Evolutionary conservation across 2,888 invertebrate genomes (phyloP), one percentile per base, ranked within the genome.

Genomic region (Cybosia mesomella): DNA sequence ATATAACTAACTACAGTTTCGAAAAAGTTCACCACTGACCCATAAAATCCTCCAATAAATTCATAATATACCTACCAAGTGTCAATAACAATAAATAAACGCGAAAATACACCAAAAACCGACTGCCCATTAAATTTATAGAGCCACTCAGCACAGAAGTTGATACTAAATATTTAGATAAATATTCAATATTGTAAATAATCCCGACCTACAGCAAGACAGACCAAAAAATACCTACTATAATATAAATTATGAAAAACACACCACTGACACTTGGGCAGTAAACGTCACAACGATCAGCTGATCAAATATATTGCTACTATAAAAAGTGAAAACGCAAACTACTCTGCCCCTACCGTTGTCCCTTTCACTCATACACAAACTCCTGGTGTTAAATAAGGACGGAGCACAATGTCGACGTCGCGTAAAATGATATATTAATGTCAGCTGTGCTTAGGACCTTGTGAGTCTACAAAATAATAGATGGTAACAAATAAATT

Each of bases 281-380:
- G 90, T 94, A 93, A 94, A 94, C 92, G 95, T 94, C 94, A 93
- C 89, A 87, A 82, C 93, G 95, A 95, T 95, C 95, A 95, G 94
- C 95, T 95, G 95, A 94, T 94, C 94, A 94, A 94, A 94, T 94
- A 95, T 93, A 95, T 94, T 92, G 92, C 94, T 93, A 92, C 94
- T 94, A 94, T 94, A 95, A 95, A 95, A 94, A 95, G 94, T 94
- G 95, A 95, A 94, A 95, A 94, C 94, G 90, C 91, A 87, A 92
- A 92, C 91, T 90, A 90, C 89, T 91, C 87, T 85, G 89, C 87
- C 88, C 88, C 87, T 82, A 82, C 81, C 71, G 70, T 84, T 70
- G 85, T 94, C 92, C 82, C 87, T 80, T 71, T 93, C 89, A 39
- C 70, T 62, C 87, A 53, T 71, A 65, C 69, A 70, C 54, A 49